A percentile compares a stretch with the other conserved stretches of the same genome.
phyloP scores from a whole-genome alignment of 1,140 invertebrate species.

The Diorhabda sublineata region DNA sequence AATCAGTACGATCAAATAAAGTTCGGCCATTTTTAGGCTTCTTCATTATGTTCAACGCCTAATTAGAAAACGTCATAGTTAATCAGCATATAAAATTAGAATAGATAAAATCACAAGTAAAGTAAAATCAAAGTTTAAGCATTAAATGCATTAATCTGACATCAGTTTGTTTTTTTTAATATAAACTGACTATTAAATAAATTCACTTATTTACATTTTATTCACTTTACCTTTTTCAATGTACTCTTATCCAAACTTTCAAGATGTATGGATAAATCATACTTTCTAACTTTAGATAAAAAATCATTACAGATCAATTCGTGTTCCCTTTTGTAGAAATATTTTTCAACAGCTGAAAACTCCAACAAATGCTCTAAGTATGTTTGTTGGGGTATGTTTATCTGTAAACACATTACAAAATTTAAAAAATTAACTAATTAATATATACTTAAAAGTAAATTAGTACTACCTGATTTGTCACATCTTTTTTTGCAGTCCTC shows the following conservation, averaged over 20 bases:
- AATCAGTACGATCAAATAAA: too few species aligned
- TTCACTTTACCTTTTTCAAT: constrained; percentile 37
- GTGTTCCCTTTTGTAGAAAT: constrained; percentile 54
- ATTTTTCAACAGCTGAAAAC: constrained; percentile 53
- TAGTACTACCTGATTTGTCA: constrained; percentile 49
- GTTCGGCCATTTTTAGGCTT: too few species aligned
- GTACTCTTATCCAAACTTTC: constrained; percentile 38
- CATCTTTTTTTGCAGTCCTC: constrained; percentile 65
- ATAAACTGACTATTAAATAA: background rate
- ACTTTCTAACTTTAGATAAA: constrained; percentile 30
- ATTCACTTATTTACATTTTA: background rate
- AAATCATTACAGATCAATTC: constrained; percentile 39
- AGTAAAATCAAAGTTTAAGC: too few species aligned
- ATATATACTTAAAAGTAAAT: background rate
- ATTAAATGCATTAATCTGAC: too few species aligned
- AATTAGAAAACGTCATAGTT: too few species aligned
- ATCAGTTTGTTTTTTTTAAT: background rate
- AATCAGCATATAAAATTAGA: too few species aligned
- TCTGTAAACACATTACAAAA: constrained; percentile 22
- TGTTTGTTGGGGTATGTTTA: constrained; percentile 52
- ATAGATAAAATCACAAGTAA: too few species aligned
- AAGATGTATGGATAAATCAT: constrained; percentile 35
- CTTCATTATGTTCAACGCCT: too few species aligned
- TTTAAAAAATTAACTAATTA: background rate
- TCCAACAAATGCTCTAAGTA: constrained; percentile 47